phyloP scores from a whole-genome alignment of 1,140 invertebrate species.

The Eumaeus atala region DNA sequence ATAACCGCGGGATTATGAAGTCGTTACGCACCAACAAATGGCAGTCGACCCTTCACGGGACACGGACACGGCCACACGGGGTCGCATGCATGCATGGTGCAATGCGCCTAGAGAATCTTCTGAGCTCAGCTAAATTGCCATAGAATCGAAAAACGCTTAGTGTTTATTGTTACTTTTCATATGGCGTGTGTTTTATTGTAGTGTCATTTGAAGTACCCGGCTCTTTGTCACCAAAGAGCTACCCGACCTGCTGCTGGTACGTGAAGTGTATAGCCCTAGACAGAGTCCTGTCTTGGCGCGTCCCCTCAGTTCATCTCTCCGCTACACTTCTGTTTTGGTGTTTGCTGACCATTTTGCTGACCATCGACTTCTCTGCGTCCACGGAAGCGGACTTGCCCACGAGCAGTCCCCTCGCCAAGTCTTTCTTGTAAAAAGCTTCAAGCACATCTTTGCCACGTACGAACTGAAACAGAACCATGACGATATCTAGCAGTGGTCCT shows the following conservation, averaged over 20 bases:
- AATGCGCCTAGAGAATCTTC: too few species aligned
- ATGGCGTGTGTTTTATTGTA: too few species aligned
- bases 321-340: slow-evolving; percentile 99
- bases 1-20: too few species aligned
- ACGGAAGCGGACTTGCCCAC: slow-evolving; percentile 99
- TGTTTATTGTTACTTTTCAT: too few species aligned
- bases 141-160: too few species aligned
- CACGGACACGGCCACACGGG: too few species aligned
- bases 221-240: slow-evolving; percentile 15
- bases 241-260: slow-evolving; percentile 90
- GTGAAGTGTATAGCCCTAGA: slow-evolving; percentile 97
- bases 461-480: slow-evolving; percentile 99
- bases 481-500: slow-evolving; percentile 96
- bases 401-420: slow-evolving; percentile 95
- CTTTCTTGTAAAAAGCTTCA: slow-evolving; percentile 98
- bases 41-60: too few species aligned
- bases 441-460: slow-evolving; percentile 99
- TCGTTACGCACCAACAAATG: too few species aligned
- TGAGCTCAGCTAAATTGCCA: too few species aligned
- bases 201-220: not conserved
- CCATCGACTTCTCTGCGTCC: slow-evolving; percentile 99
- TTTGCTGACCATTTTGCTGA: slow-evolving; percentile 97
- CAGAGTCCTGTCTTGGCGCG: slow-evolving; percentile 99
- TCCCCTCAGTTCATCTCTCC: slow-evolving; percentile 98
- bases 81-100: too few species aligned